phyloP scores from a whole-genome alignment of 2,797 vertebrate genomes.

The Urophycis tenuis region DNA sequence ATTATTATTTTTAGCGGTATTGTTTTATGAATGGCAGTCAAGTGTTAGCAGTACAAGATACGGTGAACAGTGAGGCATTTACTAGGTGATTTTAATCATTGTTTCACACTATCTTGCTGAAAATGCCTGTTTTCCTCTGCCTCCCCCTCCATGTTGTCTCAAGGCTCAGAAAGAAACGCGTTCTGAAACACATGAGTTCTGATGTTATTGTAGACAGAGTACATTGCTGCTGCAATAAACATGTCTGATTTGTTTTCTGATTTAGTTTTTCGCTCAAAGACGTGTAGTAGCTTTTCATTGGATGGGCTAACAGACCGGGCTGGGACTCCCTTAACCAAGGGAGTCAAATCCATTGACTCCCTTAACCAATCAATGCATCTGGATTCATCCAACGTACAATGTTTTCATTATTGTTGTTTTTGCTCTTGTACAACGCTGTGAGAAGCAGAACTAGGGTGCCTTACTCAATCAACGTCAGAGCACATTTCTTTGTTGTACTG shows the following conservation, averaged over 20 bases:
- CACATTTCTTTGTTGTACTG: background rate
- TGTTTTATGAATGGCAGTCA: background rate
- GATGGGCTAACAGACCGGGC: background rate
- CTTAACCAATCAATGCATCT: background rate
- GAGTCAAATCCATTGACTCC: too few relatives aligned
- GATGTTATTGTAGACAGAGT: background rate
- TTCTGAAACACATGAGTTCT: too few relatives aligned
- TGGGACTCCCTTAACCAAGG: background rate
- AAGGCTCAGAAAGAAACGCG: background rate
- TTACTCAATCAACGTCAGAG: background rate
- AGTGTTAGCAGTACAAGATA: too few relatives aligned
- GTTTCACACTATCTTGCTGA: background rate
- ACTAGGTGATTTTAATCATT: background rate
- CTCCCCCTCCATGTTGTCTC: background rate
- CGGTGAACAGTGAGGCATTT: too few relatives aligned
- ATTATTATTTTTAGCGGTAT: background rate
- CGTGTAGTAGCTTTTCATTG: background rate
- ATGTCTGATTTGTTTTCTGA: background rate
- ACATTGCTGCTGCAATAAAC: background rate
- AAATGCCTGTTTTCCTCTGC: background rate
- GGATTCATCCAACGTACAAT: background rate
- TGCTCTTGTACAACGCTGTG: background rate
- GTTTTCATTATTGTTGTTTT: background rate
- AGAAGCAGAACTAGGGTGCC: background rate
- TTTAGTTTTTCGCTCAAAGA: background rate